Conservation (phyloP, 1,140 invertebrate genomes). For the Drosophila ohnishii region DNA sequence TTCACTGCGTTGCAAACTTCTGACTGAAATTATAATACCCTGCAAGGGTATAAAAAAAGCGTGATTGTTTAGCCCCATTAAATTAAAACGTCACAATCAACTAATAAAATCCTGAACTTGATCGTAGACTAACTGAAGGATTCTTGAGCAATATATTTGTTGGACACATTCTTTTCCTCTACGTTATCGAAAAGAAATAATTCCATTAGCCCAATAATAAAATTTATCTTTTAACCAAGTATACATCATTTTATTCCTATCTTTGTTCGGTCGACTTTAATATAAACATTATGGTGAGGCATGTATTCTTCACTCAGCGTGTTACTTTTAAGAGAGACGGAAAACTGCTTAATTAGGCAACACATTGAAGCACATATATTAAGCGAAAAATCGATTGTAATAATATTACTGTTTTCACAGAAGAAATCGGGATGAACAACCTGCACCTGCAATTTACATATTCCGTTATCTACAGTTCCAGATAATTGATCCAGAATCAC, state of each 20-base stretch:
- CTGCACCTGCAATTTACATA: constrained; percentile 39
- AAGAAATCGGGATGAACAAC: background rate
- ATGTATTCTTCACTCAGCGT: constrained; percentile 1
- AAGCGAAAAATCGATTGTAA: constrained; percentile 58
- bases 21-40: too few species aligned
- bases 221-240: too few species aligned
- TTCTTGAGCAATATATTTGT: too few species aligned
- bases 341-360: constrained; percentile 69
- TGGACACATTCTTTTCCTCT: too few species aligned
- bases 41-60: too few species aligned
- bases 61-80: too few species aligned
- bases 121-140: too few species aligned
- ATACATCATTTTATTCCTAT: constrained; percentile 16
- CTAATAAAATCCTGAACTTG: too few species aligned
- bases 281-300: constrained; percentile 37
- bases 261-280: constrained; percentile 35
- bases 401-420: background rate
- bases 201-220: too few species aligned
- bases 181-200: too few species aligned
- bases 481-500: constrained; percentile 39
- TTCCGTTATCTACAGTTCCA: constrained; percentile 59
- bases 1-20: too few species aligned
- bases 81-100: too few species aligned
- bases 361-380: constrained; percentile 66
- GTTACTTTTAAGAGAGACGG: constrained; percentile 33